A percentile compares a stretch with the other conserved stretches of the same genome.
Evolutionary conservation across 2,113 vertebrate species (phyloP).

Genomic region (Clarias macrocephalus): DNA sequence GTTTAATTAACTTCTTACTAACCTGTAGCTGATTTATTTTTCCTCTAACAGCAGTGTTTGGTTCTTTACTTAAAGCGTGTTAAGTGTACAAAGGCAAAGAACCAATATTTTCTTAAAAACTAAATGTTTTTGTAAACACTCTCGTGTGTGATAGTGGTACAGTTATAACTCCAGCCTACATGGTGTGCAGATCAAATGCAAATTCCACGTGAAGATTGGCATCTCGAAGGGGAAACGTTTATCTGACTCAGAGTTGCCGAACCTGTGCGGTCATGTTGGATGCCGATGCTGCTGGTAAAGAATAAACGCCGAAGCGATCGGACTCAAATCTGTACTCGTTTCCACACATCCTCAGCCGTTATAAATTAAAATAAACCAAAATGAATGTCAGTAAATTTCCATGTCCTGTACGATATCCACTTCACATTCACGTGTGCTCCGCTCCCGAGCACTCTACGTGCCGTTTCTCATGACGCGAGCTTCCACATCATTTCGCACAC

Average conservation of each 20-base stretch:
- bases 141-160: background rate
- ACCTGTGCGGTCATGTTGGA: background rate
- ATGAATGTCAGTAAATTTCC: background rate
- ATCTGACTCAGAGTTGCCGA: background rate
- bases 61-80: too few species aligned
- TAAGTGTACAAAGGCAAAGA: background rate
- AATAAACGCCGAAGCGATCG: background rate
- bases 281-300: background rate
- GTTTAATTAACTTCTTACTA: background rate
- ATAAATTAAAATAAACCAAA: background rate
- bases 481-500: background rate
- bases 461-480: background rate
- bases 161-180: background rate
- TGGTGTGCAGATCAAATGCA: background rate
- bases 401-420: background rate
- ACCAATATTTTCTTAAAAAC: background rate
- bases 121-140: background rate
- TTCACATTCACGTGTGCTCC: background rate
- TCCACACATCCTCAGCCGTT: background rate
- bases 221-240: background rate
- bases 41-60: background rate
- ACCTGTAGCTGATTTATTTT: background rate
- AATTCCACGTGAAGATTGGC: background rate
- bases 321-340: background rate
- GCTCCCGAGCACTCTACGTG: background rate